These are phyloP conservation scores for Crenichthys baileyi DNA, from an alignment of 2,797 vertebrate genomes.

Conservation along the genomic window DNA sequence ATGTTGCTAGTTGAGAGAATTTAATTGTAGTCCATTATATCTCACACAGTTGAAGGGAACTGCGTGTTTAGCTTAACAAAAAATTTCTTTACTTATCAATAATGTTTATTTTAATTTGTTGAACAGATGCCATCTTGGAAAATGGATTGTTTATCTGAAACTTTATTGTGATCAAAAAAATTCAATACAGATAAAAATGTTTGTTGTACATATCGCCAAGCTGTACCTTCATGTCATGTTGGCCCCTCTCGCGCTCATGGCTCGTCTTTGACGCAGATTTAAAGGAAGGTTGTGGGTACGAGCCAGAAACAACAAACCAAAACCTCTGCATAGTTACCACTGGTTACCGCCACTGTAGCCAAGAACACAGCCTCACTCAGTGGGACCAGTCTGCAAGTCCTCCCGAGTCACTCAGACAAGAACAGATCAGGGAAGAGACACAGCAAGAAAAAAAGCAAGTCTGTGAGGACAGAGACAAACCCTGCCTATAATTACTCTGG, in stretches of 20 bases:
- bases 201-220: background rate
- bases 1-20: background rate
- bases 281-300: constrained; percentile 50
- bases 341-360: constrained; percentile 63
- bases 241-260: constrained; percentile 29
- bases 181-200: too few relatives aligned
- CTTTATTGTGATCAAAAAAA: background rate
- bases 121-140: background rate
- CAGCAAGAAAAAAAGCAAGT: constrained; percentile 10
- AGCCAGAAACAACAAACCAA: constrained; percentile 32
- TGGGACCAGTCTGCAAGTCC: constrained; percentile 43
- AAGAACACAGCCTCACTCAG: constrained; percentile 42
- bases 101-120: background rate
- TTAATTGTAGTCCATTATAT: background rate
- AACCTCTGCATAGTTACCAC: constrained; percentile 53
- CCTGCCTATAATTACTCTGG: constrained; percentile 59
- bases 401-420: constrained; percentile 27
- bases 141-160: background rate
- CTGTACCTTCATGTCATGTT: background rate
- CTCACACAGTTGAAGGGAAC: background rate
- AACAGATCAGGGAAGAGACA: constrained; percentile 21
- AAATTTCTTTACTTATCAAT: background rate
- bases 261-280: constrained; percentile 48
- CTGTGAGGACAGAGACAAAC: constrained; percentile 38
- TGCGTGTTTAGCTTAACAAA: background rate